Evolutionary conservation across 2,797 vertebrate species (phyloP).

Genomic region (Cirrhinus mrigala): DNA sequence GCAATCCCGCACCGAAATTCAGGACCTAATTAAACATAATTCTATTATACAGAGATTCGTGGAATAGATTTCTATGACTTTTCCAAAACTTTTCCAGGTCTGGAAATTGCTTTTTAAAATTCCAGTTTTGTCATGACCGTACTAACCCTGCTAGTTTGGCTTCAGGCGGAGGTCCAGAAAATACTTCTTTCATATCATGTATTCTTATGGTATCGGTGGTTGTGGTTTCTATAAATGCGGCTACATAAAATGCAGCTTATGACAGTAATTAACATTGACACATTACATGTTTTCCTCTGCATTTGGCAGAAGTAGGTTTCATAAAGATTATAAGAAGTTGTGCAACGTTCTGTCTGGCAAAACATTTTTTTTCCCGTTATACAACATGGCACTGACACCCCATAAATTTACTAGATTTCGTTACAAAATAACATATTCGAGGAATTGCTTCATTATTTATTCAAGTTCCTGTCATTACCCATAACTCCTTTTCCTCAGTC

Average conservation of each 20-base stretch:
- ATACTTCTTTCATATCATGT: neutral
- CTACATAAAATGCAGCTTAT: neutral
- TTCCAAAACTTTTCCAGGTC: too few species aligned
- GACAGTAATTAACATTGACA: neutral
- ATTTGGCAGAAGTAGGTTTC: neutral
- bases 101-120: too few species aligned
- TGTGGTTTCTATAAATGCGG: constrained; percentile 9
- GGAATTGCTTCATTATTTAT: neutral
- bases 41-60: too few species aligned
- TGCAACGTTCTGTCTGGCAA: neutral
- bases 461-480: too few species aligned
- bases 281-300: neutral
- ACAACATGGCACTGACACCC: neutral
- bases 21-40: too few species aligned
- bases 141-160: too few species aligned
- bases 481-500: neutral
- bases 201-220: neutral
- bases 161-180: neutral
- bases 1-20: too few species aligned
- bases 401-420: neutral
- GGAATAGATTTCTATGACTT: too few species aligned
- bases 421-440: neutral
- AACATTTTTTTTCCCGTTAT: neutral
- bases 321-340: neutral
- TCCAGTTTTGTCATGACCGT: too few species aligned